These are phyloP conservation scores for Halcyon malimbica DNA, from an alignment of 2,113 vertebrate species.

Conservation along the genomic window DNA sequence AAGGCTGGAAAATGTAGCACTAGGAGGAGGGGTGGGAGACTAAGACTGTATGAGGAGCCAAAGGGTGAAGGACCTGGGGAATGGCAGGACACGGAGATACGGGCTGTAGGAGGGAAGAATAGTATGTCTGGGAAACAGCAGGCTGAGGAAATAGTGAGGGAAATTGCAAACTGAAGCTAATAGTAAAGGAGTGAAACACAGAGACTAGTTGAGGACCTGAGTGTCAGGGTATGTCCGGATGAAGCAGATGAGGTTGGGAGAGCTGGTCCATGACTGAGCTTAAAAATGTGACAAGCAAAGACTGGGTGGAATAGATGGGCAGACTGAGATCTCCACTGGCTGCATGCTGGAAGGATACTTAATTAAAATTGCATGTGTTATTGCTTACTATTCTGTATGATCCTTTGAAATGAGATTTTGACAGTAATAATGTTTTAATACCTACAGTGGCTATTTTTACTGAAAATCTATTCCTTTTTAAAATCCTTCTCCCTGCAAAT, in stretches of 20 bases:
- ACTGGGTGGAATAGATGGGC: background rate
- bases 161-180: background rate
- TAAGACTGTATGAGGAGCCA: background rate
- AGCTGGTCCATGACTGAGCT: background rate
- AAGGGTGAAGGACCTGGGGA: background rate
- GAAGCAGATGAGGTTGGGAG: background rate
- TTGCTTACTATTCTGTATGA: background rate
- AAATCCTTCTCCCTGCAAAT: background rate
- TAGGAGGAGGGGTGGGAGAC: background rate
- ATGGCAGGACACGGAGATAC: background rate
- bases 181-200: background rate
- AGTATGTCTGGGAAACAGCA: background rate
- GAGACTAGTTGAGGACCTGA: background rate
- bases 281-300: background rate
- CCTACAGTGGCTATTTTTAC: background rate
- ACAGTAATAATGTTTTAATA: background rate
- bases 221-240: background rate
- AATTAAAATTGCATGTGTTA: background rate
- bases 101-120: background rate
- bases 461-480: background rate
- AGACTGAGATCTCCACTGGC: background rate
- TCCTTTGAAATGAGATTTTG: background rate
- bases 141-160: background rate
- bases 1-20: background rate
- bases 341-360: background rate